Conservation (phyloP, 2,888 invertebrate species). For the Idaea straminata region DNA sequence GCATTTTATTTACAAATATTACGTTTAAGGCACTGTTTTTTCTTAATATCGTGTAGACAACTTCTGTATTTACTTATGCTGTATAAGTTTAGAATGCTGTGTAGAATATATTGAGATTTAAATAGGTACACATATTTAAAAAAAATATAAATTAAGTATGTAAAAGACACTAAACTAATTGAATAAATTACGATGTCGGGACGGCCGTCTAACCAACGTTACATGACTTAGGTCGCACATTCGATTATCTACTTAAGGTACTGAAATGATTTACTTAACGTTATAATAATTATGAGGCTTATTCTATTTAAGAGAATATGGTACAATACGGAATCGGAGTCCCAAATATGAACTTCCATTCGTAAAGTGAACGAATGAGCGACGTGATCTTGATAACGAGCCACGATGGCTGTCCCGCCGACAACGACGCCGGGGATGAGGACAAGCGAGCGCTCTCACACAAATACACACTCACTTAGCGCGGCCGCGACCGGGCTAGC, state of each 20-base stretch:
- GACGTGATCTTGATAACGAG: conserved; percentile 76
- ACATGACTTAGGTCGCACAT: conserved; percentile 79
- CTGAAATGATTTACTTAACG: conserved; percentile 74
- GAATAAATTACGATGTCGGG: conserved; percentile 80
- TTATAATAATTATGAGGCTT: conserved; percentile 74
- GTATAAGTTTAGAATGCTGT: conserved; percentile 51
- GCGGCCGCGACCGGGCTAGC: conserved; percentile 26
- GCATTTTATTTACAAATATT: conserved; percentile 48
- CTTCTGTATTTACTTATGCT: conserved; percentile 60
- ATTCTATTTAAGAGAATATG: conserved; percentile 73
- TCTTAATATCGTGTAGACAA: conserved; percentile 46
- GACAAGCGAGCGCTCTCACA: conserved; percentile 74
- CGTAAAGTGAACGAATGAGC: conserved; percentile 77
- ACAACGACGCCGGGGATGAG: conserved; percentile 65
- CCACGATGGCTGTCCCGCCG: conserved; percentile 72
- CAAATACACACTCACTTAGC: conserved; percentile 43
- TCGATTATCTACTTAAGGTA: conserved; percentile 79
- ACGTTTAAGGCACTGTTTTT: conserved; percentile 62
- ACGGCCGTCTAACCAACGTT: conserved; percentile 78
- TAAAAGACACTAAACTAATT: conserved; percentile 70
- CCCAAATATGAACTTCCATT: conserved; percentile 58
- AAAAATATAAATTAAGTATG: conserved; percentile 68
- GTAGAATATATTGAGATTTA: conserved; percentile 67
- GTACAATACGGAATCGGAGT: conserved; percentile 73
- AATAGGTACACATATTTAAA: conserved; percentile 64